phyloP scores from a whole-genome alignment of 2,113 vertebrate genomes.

The Gila orcuttii region DNA sequence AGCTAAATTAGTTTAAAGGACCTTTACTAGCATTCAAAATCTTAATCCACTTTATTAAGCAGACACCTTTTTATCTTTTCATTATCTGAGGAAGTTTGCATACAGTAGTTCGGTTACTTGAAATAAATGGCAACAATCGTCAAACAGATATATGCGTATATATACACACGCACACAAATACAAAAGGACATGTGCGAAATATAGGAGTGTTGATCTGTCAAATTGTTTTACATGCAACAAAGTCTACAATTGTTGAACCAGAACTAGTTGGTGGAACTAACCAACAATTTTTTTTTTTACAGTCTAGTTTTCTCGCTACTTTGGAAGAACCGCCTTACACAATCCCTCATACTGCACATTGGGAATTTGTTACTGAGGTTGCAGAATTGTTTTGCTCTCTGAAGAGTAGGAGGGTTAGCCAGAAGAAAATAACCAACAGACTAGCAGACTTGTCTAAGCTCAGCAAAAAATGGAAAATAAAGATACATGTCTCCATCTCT shows the following conservation, averaged over 20 bases:
- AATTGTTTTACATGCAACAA: background rate
- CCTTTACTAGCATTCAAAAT: background rate
- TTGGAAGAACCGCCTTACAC: background rate
- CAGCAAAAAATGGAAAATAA: background rate
- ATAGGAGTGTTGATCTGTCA: background rate
- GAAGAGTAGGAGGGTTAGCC: background rate
- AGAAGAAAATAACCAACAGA: background rate
- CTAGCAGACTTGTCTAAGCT: background rate
- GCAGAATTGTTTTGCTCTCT: constrained; percentile 12
- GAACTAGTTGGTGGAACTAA: background rate
- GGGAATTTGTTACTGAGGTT: background rate
- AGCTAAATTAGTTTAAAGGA: background rate
- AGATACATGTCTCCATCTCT: background rate
- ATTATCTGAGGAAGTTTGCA: background rate
- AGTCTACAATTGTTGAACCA: background rate
- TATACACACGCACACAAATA: background rate
- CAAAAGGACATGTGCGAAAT: background rate
- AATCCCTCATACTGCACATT: background rate
- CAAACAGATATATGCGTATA: too few species aligned
- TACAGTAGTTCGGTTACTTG: background rate
- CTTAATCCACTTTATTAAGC: background rate
- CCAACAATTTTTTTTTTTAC: background rate
- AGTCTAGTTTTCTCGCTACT: background rate
- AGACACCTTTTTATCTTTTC: background rate
- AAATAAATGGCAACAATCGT: background rate